These are phyloP conservation scores for Danio tinwini DNA, from an alignment of 2,797 vertebrate species.

Conservation along the genomic window DNA sequence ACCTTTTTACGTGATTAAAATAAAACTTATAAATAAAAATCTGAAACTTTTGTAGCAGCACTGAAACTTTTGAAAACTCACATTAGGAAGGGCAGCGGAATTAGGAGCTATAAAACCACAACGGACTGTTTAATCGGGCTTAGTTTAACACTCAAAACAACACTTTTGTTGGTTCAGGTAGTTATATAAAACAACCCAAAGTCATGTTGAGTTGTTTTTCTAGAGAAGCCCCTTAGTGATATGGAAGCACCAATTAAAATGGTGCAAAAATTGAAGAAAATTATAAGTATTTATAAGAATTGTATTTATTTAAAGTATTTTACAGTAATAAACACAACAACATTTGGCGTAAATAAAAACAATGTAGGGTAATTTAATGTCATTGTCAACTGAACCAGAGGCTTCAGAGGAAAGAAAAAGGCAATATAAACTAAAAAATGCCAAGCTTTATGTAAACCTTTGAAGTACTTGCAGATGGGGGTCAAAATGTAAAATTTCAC, in stretches of 20 bases:
- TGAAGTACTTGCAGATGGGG: no score
- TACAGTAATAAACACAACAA: no score
- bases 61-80: no score
- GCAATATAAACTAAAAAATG: no score
- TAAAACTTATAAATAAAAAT: background rate
- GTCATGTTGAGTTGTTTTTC: background rate
- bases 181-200: constrained; percentile 2
- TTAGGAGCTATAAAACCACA: background rate
- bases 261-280: background rate
- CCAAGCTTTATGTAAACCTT: no score
- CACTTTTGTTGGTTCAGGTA: background rate
- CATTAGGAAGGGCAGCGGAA: background rate
- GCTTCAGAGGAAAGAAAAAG: no score
- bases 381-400: no score
- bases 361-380: no score
- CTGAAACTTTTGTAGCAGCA: background rate
- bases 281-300: no score
- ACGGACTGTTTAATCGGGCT: background rate
- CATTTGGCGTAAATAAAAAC: no score
- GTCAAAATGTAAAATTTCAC: no score
- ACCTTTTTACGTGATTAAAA: background rate
- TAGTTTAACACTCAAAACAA: background rate
- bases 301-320: no score
- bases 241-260: background rate
- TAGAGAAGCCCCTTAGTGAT: background rate